Evolutionary conservation across 2,888 invertebrate species (phyloP), one percentile per base, ranked within the genome.

Genomic region (Lochmaea capreae): DNA sequence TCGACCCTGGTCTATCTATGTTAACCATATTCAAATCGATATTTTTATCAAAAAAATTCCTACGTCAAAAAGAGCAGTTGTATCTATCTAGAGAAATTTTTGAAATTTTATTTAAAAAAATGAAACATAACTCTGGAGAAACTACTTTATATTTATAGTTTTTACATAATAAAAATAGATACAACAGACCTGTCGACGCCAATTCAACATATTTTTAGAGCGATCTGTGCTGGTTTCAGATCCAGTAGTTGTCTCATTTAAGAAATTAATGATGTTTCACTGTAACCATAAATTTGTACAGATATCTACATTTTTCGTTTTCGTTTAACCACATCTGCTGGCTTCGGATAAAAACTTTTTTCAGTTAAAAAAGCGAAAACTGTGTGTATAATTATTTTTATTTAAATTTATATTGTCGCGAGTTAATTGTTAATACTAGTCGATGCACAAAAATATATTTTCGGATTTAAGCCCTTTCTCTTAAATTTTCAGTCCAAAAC

Each of bases 211-310:
- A 62, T 12, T 58, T 54, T 52, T 67, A 63, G 52, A 69, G 69
- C 42, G 72, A 73, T 77, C 82, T 79, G 82, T 82, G 83, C 83
- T 82, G 83, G 83, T 79, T 78, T 79, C 81, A 81, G 83, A 76
- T 83, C 79, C 77, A 77, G 42, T 76, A 67, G 72, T 12, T 57
- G 54, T 46, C 57, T 65, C 18, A 22, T 70, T 71, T 71, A 70
- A 63, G 22, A 68, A 43, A 54, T 71, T 71, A 63, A 68, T 61
- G 49, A 54, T 69, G 65, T 71, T 71, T 71, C 65, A 57, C 43
- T 43, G 43, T 61, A 49, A 61, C 1, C 58, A 70, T 43, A 22
- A 49, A 52, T 52, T 61, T 70, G 52, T 70, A 39, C 12, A 57
- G 39, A 22, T 16, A 61, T 22, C 65, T 22, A 22, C 22, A 22